Base-by-base conservation (phyloP, 2,113 vertebrate species). In the Excalfactoria chinensis region DNA sequence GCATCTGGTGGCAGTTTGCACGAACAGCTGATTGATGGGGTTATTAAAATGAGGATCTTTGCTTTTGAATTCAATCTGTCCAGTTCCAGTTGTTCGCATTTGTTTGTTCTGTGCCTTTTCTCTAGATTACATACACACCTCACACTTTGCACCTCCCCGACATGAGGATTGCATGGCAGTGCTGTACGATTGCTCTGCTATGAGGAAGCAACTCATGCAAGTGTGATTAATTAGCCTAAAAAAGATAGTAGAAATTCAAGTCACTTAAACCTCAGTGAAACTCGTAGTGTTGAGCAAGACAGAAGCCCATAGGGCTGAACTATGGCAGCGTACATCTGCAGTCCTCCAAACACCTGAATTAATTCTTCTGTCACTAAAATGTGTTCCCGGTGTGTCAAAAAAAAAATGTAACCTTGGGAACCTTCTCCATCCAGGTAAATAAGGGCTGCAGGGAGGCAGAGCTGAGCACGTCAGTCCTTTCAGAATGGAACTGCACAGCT, bases 1-100 rank as follows among this genome's bases (percentile, higher is more conserved):
- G 44, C 59, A 55, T 44, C 4, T 2, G 26, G 13, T 0, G 0
- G 67, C 58, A 32, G 14, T 25, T 87, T 79, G 34, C 8, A 13
- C 9, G n/a, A 13, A 11, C 25, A 12, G 26, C 34, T 90, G 74
- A 49, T 71, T 58, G 9, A 15, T 82, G 9, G 2, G 7, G 53
- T 91, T 69, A 49, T 63, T 55, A 59, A 63, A 87, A 67, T 15
- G 35, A 2, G 6, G 23, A 49, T 3, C 5, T 90, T 75, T 43
- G 5, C 10, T 89, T 94, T 75, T n/a, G 60, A 58, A 62, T 76
- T 79, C 21, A 32, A 58, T 79, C 64, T 49, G 3, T 40, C 11
- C 37, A 23, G 9, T 20, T 84, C 84, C 56, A 9, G 18, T 58
- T 93, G 64, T n/a, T 23, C 32, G 49, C 2, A 15, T 53, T 40